A percentile compares a stretch with the other conserved stretches of the same genome.
Evolutionary conservation across 2,113 vertebrate species (phyloP).

Genomic region (Lepisosteus osseus): DNA sequence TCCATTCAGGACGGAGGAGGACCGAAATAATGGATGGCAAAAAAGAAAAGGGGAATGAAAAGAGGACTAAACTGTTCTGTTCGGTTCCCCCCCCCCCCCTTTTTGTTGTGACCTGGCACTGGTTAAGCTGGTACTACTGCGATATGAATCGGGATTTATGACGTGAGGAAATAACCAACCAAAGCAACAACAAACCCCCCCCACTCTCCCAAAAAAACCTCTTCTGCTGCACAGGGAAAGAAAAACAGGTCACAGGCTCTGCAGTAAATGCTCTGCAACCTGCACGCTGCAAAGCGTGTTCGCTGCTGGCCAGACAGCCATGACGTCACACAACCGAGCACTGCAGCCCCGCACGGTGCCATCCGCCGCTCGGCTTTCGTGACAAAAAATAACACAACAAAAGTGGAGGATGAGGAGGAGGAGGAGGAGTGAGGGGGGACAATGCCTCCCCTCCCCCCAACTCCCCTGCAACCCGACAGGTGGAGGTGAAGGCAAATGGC

Average conservation of each 20-base stretch:
- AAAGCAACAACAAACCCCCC: not conserved
- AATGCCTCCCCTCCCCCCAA: not conserved
- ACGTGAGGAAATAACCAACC: not conserved
- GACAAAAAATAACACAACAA: not conserved
- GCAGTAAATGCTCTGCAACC: conserved; percentile 11
- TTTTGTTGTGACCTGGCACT: conserved; percentile 6
- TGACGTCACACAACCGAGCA: conserved; percentile 16
- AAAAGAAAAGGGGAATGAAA: conserved; percentile 10
- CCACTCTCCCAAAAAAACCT: not conserved
- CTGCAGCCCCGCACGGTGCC: not conserved
- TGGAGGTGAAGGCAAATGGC: not conserved
- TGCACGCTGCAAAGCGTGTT: conserved; percentile 1
- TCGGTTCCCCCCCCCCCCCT: not conserved
- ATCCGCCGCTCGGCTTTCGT: not conserved
- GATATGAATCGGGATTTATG: not conserved
- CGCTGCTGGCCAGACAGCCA: not conserved
- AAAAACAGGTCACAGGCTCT: conserved; percentile 21
- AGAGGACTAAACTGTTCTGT: conserved; percentile 1
- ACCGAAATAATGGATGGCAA: not conserved
- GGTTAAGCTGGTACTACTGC: not conserved
- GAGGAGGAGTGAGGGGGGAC: not conserved
- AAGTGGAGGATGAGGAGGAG: not conserved
- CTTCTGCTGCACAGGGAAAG: not conserved
- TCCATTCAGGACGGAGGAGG: conserved; percentile 13
- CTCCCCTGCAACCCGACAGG: not conserved